phyloP scores from a whole-genome alignment of 2,113 vertebrate genomes.

The Lepidothrix coronata region DNA sequence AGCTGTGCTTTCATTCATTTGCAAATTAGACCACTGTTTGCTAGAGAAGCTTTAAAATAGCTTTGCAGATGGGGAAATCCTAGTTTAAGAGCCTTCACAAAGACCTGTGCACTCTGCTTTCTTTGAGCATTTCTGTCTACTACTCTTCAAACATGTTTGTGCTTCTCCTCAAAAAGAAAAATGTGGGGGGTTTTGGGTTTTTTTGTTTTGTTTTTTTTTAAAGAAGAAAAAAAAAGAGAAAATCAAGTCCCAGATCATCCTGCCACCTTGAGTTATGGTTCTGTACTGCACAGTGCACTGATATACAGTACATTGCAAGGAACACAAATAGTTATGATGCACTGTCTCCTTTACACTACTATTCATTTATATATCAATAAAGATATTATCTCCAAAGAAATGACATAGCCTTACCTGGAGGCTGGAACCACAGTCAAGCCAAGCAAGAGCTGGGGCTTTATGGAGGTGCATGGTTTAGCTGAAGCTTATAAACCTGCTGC shows the following conservation, averaged over 20 bases:
- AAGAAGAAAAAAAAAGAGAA: neutral
- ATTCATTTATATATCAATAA: neutral
- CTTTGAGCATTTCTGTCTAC: neutral
- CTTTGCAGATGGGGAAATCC: neutral
- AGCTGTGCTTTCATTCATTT: neutral
- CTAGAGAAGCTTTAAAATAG: constrained; percentile 1
- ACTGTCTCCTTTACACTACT: neutral
- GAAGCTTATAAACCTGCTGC: neutral
- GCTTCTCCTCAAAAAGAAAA: neutral
- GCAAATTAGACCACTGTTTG: constrained; percentile 8
- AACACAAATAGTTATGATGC: neutral
- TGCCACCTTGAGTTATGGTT: constrained; percentile 11
- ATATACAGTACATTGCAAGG: neutral
- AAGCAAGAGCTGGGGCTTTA: neutral
- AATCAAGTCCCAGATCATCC: neutral
- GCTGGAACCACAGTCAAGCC: neutral
- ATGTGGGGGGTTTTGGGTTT: too few species aligned
- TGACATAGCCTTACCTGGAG: neutral
- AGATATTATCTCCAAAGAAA: neutral
- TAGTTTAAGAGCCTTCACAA: neutral
- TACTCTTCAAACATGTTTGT: neutral
- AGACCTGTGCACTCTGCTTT: neutral
- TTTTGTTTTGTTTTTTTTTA: neutral
- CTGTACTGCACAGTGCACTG: neutral
- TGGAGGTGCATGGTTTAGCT: neutral